These are phyloP conservation scores for Diorhabda carinulata DNA, from an alignment of 1,140 invertebrate genomes.

Conservation along the genomic window DNA sequence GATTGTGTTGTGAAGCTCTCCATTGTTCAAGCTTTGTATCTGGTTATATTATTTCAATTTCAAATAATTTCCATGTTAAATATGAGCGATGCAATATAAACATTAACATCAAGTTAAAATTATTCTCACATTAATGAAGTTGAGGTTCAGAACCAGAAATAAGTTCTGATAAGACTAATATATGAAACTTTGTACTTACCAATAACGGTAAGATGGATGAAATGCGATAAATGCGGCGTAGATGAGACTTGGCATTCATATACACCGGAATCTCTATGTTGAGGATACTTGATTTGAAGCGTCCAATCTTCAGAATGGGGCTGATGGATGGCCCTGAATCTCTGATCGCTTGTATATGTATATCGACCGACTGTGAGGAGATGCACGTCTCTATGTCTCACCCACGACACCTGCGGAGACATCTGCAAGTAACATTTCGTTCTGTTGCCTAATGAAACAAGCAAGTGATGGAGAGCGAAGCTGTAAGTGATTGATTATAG, in stretches of 20 bases:
- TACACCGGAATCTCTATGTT: slow-evolving; percentile 66
- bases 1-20: too few species aligned
- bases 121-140: too few species aligned
- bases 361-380: slow-evolving; percentile 84
- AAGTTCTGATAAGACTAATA: too few species aligned
- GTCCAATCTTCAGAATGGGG: slow-evolving; percentile 86
- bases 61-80: too few species aligned
- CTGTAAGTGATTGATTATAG: background rate
- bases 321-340: slow-evolving; percentile 80
- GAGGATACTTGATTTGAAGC: slow-evolving; percentile 69
- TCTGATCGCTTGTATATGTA: slow-evolving; percentile 86
- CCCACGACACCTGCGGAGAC: slow-evolving; percentile 83
- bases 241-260: slow-evolving; percentile 82
- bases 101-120: too few species aligned
- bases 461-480: slow-evolving; percentile 3
- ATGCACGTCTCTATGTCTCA: slow-evolving; percentile 82
- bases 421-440: slow-evolving; percentile 54
- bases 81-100: too few species aligned
- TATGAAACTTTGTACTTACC: slow-evolving; percentile 54
- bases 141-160: too few species aligned
- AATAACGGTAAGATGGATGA: slow-evolving; percentile 70
- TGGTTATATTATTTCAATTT: too few species aligned
- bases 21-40: too few species aligned
- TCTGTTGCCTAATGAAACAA: slow-evolving; percentile 17
- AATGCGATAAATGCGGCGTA: slow-evolving; percentile 71